These are phyloP conservation scores for Aramus guarauna DNA, from an alignment of 2,113 vertebrate genomes.

Conservation along the genomic window DNA sequence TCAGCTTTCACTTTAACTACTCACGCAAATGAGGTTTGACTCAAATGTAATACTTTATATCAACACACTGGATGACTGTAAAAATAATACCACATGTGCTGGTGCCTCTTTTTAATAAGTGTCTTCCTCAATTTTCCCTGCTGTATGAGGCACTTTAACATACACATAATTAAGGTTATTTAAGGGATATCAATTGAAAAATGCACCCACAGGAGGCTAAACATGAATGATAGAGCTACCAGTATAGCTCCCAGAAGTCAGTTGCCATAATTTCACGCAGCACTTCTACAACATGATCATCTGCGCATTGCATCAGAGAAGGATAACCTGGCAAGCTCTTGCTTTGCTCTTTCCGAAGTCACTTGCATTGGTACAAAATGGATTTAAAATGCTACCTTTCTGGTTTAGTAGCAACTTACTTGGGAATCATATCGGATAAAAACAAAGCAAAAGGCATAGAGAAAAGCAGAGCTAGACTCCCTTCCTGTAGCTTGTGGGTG, in stretches of 20 bases:
- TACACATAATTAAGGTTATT: conserved; percentile 72
- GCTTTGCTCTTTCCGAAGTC: not conserved
- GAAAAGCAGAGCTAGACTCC: not conserved
- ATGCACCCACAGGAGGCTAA: conserved; percentile 45
- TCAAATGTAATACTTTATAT: conserved; percentile 83
- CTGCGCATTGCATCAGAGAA: not conserved
- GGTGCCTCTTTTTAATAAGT: conserved; percentile 80
- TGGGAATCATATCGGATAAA: not conserved
- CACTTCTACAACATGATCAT: not conserved
- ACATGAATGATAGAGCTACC: conserved; percentile 16
- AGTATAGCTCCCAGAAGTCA: not conserved
- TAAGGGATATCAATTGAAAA: conserved; percentile 73
- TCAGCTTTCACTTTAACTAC: conserved; percentile 79
- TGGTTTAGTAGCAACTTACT: not conserved
- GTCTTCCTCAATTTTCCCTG: conserved; percentile 82
- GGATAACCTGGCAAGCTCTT: not conserved
- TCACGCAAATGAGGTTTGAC: conserved; percentile 82
- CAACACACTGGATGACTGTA: conserved; percentile 79
- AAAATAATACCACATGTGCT: conserved; percentile 81
- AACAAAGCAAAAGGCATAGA: not conserved
- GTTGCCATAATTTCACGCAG: not conserved
- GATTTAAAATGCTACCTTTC: not conserved
- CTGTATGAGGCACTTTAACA: conserved; percentile 72
- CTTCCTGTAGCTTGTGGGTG: not conserved
- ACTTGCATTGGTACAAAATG: not conserved